Percentiles rank a stretch among this genome's conserved stretches.
Conservation (phyloP, 2,888 invertebrate genomes). For the Rhaphigaster nebulosa region DNA sequence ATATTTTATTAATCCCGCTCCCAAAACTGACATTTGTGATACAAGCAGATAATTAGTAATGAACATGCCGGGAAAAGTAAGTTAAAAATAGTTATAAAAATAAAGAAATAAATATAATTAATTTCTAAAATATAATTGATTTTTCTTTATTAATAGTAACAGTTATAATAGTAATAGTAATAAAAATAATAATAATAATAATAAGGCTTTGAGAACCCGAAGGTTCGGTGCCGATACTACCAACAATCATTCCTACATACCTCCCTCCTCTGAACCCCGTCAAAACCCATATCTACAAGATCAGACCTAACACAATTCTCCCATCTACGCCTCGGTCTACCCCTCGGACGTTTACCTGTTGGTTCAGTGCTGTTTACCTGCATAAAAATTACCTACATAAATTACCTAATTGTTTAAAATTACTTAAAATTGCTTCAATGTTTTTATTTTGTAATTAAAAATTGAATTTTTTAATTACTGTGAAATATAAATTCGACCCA, state of each 20-base stretch:
- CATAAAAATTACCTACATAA: slow-evolving; percentile 41
- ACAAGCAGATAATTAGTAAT: neutral
- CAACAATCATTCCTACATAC: slow-evolving; percentile 22
- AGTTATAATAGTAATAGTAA: neutral
- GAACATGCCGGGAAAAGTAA: neutral
- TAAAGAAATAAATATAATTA: neutral
- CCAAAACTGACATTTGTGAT: neutral
- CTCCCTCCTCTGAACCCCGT: slow-evolving; percentile 34
- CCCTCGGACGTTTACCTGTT: slow-evolving; percentile 39
- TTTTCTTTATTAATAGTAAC: neutral
- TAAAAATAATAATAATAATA: neutral
- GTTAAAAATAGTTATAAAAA: neutral
- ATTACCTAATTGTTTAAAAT: slow-evolving; percentile 18
- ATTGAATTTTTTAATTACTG: slow-evolving; percentile 18
- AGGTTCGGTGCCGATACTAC: slow-evolving; percentile 14
- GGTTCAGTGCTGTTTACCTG: slow-evolving; percentile 39
- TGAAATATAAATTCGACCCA: neutral
- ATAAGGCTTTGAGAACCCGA: neutral
- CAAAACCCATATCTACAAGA: slow-evolving; percentile 32
- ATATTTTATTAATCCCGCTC: neutral
- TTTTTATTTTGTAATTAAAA: slow-evolving; percentile 26
- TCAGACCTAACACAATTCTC: slow-evolving; percentile 34
- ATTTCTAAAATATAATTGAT: neutral
- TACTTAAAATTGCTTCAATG: neutral
- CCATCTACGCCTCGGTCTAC: slow-evolving; percentile 39